Evolutionary conservation across 2,113 vertebrate genomes (phyloP), one percentile per base, ranked within the genome.

Genomic region (Piprites chloris): DNA sequence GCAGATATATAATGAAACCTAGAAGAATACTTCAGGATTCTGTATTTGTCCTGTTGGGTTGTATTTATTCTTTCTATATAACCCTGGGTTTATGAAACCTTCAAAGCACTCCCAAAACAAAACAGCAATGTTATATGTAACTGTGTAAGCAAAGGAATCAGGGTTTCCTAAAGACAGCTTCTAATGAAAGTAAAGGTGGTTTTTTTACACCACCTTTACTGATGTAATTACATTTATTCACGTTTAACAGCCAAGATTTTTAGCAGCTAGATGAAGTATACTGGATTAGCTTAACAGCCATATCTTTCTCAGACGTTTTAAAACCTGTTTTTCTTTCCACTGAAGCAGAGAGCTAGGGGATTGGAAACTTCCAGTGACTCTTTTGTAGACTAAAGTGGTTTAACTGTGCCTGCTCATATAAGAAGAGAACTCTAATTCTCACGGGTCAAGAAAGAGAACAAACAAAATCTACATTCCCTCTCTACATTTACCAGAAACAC

Each of bases 31-130:
- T 94, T 95, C 37, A 79, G 56, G 85, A 84, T 28, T 24, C 37
- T 68, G n/a, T 82, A 81, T 91, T 96, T 93, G 37, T 88, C 89
- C 82, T 96, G 47, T 75, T 93, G 47, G 6, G 11, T 35, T 85
- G 95, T 94, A 87, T 91, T 96, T 90, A 89, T 71, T 85, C 83
- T 87, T 92, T 80, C 81, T 71, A 53, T 47, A 27, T 77, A 94
- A 73, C 68, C 30, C 65, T 74, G 33, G 27, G 30, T 41, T 92
- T 90, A 59, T 85, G 52, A 94, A 95, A 72, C 72, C 49, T 97
- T 92, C 68, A 81, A 91, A 90, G 41, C 35, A 46, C 41, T 85
- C 33, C 10, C 50, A 90, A 78, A 85, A 92, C 58, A 52, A 83
- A 85, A 37, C 24, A 83, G 63, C 0, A 11, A 87, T 9, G 39